Base-by-base conservation (phyloP, 2,113 vertebrate species). In the Barbus barbus region DNA sequence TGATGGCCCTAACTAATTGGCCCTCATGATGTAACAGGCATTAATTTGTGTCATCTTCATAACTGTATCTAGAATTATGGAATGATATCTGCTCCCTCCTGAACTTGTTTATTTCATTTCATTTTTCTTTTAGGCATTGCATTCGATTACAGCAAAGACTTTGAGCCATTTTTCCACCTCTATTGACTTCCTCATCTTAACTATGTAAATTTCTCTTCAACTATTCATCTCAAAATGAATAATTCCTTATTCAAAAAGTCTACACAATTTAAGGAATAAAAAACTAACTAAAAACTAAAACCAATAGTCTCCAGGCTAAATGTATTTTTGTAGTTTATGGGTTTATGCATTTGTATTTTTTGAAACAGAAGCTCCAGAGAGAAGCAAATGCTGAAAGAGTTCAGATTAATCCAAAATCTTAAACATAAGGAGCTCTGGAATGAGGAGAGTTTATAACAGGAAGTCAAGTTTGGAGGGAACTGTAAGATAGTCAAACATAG, bases 401-500 rank as follows among this genome's bases (percentile, higher is more conserved):
- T 69, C 18, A 67, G 1, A 22, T 69, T 36, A 22, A 69, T 18
- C 4, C n/a, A 69, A 65, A 36, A 0, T 36, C 36, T 18, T 36
- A 51, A n/a, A 48, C 24, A 12, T 65, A 67, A 65, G 16, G 9
- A 74, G 41, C 58, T 51, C 41, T 61, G 63, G 6, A 58, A 14
- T 81, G 18, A 79, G 67, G 22, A 16, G 36, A 14, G 44, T 80
- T 75, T 46, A 22, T 16, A 46, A 73, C n/a, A 85, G 69, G 22
- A 73, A 56, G 58, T 58, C 26, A 77, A 36, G 71, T 33, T 61
- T 53, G 11, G 67, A 18, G 67, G 13, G 8, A 24, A 74, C 24
- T 7, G 48, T 46, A 48, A 44, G 78, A 36, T 46, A 22, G 24
- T n/a, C 33, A 33, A 84, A 82, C 63, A 48, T 84, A 51, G 48